These are phyloP conservation scores for Tyrophagus putrescentiae DNA, from an alignment of 1,140 invertebrate genomes.

Conservation along the genomic window DNA sequence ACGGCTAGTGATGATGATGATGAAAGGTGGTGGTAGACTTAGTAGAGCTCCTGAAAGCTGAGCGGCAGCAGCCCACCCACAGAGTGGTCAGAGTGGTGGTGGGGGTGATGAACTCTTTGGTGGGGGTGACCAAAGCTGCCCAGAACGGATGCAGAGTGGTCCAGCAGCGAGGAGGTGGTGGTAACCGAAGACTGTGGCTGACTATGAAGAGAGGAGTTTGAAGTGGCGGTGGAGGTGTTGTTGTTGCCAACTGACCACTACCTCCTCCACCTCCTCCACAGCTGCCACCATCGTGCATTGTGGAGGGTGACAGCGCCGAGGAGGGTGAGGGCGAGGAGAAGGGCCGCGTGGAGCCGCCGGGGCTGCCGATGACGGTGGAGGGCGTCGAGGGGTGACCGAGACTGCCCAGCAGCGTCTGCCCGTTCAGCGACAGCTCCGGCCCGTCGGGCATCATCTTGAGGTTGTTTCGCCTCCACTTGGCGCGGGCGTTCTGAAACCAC, in stretches of 20 bases:
- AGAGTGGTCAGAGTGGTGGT: too few species aligned
- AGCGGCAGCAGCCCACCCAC: neutral
- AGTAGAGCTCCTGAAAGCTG: slow-evolving; percentile 14
- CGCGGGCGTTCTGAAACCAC: slow-evolving; percentile 96
- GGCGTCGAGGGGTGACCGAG: slow-evolving; percentile 19
- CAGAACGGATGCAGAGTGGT: too few species aligned
- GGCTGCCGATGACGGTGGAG: slow-evolving; percentile 23
- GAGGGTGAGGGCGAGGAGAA: slow-evolving; percentile 22
- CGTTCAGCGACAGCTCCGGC: neutral
- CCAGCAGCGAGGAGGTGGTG: too few species aligned
- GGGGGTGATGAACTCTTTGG: too few species aligned
- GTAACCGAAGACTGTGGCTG: neutral
- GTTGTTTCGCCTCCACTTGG: slow-evolving; percentile 88
- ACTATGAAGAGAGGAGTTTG: neutral
- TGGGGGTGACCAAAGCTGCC: too few species aligned
- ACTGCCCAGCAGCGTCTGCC: slow-evolving; percentile 13
- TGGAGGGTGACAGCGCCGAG: neutral
- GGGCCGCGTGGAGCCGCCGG: slow-evolving; percentile 17
- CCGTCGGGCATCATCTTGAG: slow-evolving; percentile 57
- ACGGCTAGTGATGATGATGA: too few species aligned
- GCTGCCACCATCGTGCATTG: neutral
- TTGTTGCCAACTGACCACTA: too few species aligned
- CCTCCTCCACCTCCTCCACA: neutral
- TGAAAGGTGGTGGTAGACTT: too few species aligned
- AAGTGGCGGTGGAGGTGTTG: neutral